Evolutionary conservation across 2,888 invertebrate species (phyloP), one percentile per base, ranked within the genome.

Genomic region (Eulithis testata): DNA sequence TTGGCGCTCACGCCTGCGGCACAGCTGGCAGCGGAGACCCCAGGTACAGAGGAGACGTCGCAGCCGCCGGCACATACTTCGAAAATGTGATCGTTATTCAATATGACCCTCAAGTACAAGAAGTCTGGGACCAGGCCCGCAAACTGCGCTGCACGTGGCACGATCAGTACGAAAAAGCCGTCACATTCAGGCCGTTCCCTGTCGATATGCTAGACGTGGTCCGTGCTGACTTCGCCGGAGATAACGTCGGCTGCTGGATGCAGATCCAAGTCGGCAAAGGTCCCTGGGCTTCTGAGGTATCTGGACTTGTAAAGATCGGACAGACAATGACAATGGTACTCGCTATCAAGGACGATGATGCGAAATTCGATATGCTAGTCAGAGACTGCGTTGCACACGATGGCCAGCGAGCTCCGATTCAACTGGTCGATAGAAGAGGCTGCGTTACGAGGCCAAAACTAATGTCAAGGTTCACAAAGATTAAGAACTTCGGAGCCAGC

Each of bases 211-310:
- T 98, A 60, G 98, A 98, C 85, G 98, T 98, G 4, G 98, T 98
- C n/a, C 93, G 98, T 60, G 98, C 98, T 3, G 98, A 98, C 79
- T 98, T 98, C 75, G 98, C 98, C 65, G 98, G 98, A 0, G 98
- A 98, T 79, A 98, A 98, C 81, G 98, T 98, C 2, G 98, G 98
- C 14, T 98, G 98, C 89, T 98, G 98, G 98, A 98, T 98, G 98
- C 98, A 98, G 84, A 98, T 98, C 73, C 98, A 98, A 93, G 97
- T 98, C 4, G 98, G 98, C 49, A 98, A 97, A 84, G 98, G 98
- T 27, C 98, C 98, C 0, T 98, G 98, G 98, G 98, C 98, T 9
- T 97, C 98, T 0, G 98, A 98, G 89, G 98, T 98, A 0, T 97
- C 98, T 0, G 98, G 98, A 0, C 93, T 98, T 56, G 98, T 98